Base-by-base conservation (phyloP, 2,797 vertebrate species). In the Microctenopoma lineatum region DNA sequence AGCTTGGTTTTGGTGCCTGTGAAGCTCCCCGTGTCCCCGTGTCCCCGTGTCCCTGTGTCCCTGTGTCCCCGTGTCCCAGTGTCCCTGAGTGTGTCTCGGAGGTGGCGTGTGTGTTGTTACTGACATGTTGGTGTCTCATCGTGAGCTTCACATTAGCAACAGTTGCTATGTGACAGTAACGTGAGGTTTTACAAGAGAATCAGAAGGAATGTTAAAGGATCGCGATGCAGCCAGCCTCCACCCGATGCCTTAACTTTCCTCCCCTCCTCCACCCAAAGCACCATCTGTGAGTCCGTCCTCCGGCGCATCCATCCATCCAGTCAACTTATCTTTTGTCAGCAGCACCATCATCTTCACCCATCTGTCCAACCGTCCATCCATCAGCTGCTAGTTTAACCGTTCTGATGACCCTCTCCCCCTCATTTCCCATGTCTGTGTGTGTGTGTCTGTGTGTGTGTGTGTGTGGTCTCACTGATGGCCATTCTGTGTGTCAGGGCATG, bases 401-500 rank as follows among this genome's bases (percentile, higher is more conserved):
- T 66, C 61, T 50, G 44, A 83, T 81, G 77, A 79, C 76, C 65
- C 32, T 68, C 70, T 83, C 81, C 87, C 84, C 84, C 79, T 82
- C 67, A 39, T 82, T 89, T 84, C 82, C 74, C 80, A 66, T 82
- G 84, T 88, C 55, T 77, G 65, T 59, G 47, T 63, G 36, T 36
- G 56, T 50, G 60, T 66, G 53, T 36, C 16, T 42, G 26, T 61
- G 34, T 34, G 62, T 70, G 34, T 58, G 57, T 62, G 51, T 63
- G 39, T 75, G 69, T 73, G 60, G 85, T 87, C 82, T 80, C 76
- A 72, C 71, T 80, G 84, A 86, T 81, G 84, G 70, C 75, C 63
- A 50, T 71, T 69, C 73, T 84, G 75, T 81, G 83, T 79, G 83
- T 86, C 53, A 7, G 80, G 70, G 34, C 54, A 18, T 78, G 84